These are phyloP conservation scores for Empidonax alnorum DNA, from an alignment of 2,113 vertebrate genomes.

Conservation along the genomic window DNA sequence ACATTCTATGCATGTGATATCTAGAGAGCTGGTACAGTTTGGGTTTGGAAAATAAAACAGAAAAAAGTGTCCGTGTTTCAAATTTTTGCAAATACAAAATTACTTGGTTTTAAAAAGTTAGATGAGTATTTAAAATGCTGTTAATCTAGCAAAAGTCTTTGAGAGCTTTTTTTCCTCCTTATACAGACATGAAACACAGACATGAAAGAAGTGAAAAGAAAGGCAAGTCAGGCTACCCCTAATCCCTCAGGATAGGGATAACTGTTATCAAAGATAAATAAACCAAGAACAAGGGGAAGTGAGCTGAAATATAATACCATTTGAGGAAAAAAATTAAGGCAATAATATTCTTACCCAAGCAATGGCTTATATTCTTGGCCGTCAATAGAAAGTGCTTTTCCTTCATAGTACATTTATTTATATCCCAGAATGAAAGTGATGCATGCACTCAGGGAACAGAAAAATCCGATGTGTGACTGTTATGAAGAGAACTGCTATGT, in stretches of 20 bases:
- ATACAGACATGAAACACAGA: constrained; percentile 26
- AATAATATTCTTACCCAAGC: constrained; percentile 15
- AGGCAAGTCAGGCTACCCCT: constrained; percentile 60
- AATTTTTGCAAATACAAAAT: neutral
- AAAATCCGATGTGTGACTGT: neutral
- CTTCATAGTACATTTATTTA: neutral
- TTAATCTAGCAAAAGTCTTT: neutral
- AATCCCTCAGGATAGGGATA: constrained; percentile 67
- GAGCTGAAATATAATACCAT: neutral
- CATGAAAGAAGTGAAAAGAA: constrained; percentile 77
- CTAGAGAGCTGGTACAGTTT: neutral
- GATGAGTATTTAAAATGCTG: neutral
- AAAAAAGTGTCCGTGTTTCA: neutral
- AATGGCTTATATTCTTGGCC: neutral
- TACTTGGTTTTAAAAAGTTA: neutral
- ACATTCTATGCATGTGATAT: neutral
- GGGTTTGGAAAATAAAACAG: neutral
- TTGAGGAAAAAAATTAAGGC: neutral
- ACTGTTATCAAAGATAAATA: constrained; percentile 61
- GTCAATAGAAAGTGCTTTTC: neutral
- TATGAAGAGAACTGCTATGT: neutral
- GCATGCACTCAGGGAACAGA: neutral
- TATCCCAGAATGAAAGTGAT: neutral
- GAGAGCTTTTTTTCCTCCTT: neutral
- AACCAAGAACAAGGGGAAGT: constrained; percentile 4